Evolutionary conservation across 1,140 invertebrate genomes (phyloP), one percentile per base, ranked within the genome.

Genomic region (Mactra quadrangularis): DNA sequence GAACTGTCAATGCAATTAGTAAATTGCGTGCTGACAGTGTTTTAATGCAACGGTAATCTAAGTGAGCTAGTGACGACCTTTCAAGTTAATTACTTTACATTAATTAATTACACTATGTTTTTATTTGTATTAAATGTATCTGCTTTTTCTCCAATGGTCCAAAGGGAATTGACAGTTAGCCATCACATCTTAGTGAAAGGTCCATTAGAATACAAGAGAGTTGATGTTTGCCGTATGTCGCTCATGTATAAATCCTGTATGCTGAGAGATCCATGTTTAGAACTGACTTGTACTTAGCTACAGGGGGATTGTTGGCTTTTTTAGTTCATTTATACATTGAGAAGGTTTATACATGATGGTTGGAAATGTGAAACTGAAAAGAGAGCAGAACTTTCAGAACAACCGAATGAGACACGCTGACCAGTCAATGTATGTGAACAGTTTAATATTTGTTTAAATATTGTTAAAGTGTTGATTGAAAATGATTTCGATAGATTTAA

Each of bases 51-150:
- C 45, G 47, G 41, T 68, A 41, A 68, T 68, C 64, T 68, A 68
- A 41, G 31, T 25, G 41, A 68, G 64, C 31, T 41, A 68, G 64
- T 68, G 25, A 68, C 64, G 27, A 68, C 64, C 64, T 68, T 68
- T 68, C 64, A 68, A 68, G 45, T 50, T 11, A 68, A 68, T 68
- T 68, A 41, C 45, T 68, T 22, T 68, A 27, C 64, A 68, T 68
- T 68, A 68, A 68, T 68, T 68, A 68, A 68, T 68, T 68, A 68
- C 47, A 41, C 45, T 41, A 41, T 68, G 38, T 50, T 68, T 68
- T 68, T 50, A 68, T 68, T 41, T 50, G 38, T 11, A 68, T 68
- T 19, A 50, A 68, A 68, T 41, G 64, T 68, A 68, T 68, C 64
- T 68, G 64, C 45, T 68, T 47, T 68, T 47, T 50, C 64, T 68